phyloP scores from a whole-genome alignment of 2,113 vertebrate genomes.

The Cryptomyrus ogoouensis region DNA sequence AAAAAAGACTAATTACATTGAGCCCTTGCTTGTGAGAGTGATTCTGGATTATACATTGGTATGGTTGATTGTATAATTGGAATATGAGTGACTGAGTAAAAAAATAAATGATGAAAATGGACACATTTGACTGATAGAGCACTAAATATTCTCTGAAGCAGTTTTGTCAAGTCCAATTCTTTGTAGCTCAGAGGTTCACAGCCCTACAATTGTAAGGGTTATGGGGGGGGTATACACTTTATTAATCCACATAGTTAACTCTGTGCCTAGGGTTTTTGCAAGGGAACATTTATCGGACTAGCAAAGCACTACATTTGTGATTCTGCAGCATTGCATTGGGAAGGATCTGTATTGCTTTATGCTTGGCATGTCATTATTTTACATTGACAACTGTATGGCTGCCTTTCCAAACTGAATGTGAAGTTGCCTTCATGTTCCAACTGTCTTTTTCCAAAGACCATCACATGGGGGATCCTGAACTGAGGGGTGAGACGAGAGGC shows the following conservation, averaged over 20 bases:
- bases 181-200: constrained; percentile 62
- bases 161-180: constrained; percentile 52
- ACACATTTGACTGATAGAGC: constrained; percentile 69
- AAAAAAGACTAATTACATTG: constrained; percentile 61
- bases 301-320: constrained; percentile 77
- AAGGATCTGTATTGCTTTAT: constrained; percentile 78
- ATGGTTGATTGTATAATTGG: constrained; percentile 77
- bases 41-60: constrained; percentile 74
- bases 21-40: constrained; percentile 64
- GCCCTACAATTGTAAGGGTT: constrained; percentile 59
- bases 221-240: constrained; percentile 58
- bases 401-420: constrained; percentile 83
- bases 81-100: constrained; percentile 73
- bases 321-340: constrained; percentile 66
- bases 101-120: constrained; percentile 47
- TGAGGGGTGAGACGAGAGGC: constrained; percentile 2
- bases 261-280: constrained; percentile 68
- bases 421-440: constrained; percentile 77
- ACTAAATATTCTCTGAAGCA: constrained; percentile 70
- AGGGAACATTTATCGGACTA: constrained; percentile 72
- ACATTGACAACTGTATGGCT: constrained; percentile 73
- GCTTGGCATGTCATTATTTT: constrained; percentile 92
- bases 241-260: constrained; percentile 72
- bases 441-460: constrained; percentile 67
- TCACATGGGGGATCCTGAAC: constrained; percentile 23